These are phyloP conservation scores for Aythya baeri DNA, from an alignment of 2,113 vertebrate genomes.

Conservation along the genomic window DNA sequence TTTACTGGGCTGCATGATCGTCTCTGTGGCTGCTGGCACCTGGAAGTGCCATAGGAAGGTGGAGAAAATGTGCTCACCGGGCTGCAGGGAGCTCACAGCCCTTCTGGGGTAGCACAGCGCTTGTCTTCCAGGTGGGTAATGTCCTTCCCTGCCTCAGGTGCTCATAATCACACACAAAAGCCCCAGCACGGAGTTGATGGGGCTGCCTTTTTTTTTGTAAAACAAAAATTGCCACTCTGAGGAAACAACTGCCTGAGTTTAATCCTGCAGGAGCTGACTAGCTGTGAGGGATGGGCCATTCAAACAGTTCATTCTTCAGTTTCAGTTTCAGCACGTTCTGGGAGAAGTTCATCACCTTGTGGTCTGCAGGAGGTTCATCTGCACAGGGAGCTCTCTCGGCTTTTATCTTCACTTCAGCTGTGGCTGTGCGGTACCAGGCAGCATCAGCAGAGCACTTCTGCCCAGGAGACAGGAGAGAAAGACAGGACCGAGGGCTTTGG, in stretches of 20 bases:
- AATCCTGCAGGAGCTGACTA: not conserved
- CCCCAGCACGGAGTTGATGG: not conserved
- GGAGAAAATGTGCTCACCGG: not conserved
- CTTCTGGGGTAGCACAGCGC: not conserved
- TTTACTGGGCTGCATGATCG: not conserved
- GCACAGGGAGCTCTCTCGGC: not conserved
- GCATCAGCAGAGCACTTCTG: fast-evolving
- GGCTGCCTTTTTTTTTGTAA: not conserved
- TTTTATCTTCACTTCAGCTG: not conserved
- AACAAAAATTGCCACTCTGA: not conserved
- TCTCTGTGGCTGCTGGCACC: not conserved
- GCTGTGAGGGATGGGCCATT: not conserved
- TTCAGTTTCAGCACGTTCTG: not conserved
- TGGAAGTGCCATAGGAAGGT: not conserved
- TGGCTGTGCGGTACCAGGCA: not conserved
- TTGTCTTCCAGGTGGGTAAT: too few relatives aligned
- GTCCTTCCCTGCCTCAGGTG: not conserved
- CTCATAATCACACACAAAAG: not conserved
- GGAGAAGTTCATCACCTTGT: not conserved
- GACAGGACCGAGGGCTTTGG: too few relatives aligned
- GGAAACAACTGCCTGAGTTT: not conserved
- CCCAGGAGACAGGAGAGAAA: not conserved
- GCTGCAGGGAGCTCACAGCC: not conserved
- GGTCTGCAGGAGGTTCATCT: not conserved
- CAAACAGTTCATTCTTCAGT: not conserved